Evolutionary conservation across 2,113 vertebrate genomes (phyloP), one percentile per base, ranked within the genome.

Genomic region (Burhinus oedicnemus): DNA sequence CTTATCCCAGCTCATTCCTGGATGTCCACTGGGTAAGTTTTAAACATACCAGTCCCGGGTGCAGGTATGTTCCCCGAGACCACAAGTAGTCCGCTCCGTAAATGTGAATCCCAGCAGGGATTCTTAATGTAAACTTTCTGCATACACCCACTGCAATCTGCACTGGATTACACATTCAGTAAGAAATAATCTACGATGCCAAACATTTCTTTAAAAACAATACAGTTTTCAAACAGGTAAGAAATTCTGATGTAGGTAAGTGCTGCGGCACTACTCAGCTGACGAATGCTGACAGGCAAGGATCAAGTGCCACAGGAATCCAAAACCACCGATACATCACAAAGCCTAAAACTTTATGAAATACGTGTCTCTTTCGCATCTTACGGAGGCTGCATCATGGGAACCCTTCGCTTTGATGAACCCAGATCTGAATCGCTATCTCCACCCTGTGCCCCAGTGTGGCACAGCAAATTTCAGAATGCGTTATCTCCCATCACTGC

Each of bases 401-500:
- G 34, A 93, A 81, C 12, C 5, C 30, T 62, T 16, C 1, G 0
- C 55, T 90, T 36, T 1, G 22, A 40, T 1, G 21, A 32, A 44
- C 52, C 13, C 65, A 71, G 47, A 47, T 44, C 51, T 79, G 84
- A 76, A 72, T 52, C 36, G 11, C 91, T 88, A 32, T 40, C 87
- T 93, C 92, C 96, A 94, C 82, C 95, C 90, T 58, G 94, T 69
- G 91, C 87, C 27, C 70, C 78, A 27, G 49, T 0, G 1, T 90
- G 87, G 70, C 91, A 96, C 57, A 7, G 82, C 82, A 89, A 93
- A 94, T 45, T 19, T 26, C 21, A 69, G 23, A 45, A 40, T 47
- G 25, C 18, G 47, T 51, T 21, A 19, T 38, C 30, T 69, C 47
- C 40, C 40, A 49, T 36, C 70, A 45, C 25, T 51, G 8, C 62